These are phyloP conservation scores for Diaphora mendica DNA, from an alignment of 2,888 invertebrate genomes.

Conservation along the genomic window DNA sequence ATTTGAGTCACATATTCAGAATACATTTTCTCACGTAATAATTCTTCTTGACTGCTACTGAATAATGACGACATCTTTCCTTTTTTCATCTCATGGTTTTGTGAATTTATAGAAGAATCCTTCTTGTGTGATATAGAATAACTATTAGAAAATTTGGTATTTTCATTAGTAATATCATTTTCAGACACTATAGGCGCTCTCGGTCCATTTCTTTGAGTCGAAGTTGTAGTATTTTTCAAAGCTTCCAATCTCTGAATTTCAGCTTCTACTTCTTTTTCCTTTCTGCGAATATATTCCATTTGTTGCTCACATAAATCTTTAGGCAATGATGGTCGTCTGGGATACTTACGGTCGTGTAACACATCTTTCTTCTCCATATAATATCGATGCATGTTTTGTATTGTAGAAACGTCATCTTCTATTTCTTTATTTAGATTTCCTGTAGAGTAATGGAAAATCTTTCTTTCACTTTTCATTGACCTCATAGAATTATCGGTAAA, in stretches of 20 bases:
- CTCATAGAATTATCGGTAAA: slow-evolving; percentile 74
- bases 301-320: slow-evolving; percentile 88
- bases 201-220: slow-evolving; percentile 62
- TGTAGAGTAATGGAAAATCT: slow-evolving; percentile 79
- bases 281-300: slow-evolving; percentile 88
- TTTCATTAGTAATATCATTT: slow-evolving; percentile 61
- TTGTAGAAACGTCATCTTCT: slow-evolving; percentile 79
- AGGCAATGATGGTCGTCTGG: slow-evolving; percentile 87
- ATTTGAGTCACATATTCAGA: slow-evolving; percentile 93
- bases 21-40: slow-evolving; percentile 93
- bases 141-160: slow-evolving; percentile 65
- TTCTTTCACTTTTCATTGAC: slow-evolving; percentile 74
- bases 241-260: slow-evolving; percentile 88
- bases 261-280: slow-evolving; percentile 89
- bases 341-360: slow-evolving; percentile 54
- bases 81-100: slow-evolving; percentile 50
- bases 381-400: slow-evolving; percentile 81
- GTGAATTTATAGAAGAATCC: slow-evolving; percentile 70
- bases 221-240: slow-evolving; percentile 60
- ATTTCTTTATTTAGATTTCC: slow-evolving; percentile 81
- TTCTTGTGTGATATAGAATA: slow-evolving; percentile 78
- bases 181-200: slow-evolving; percentile 77
- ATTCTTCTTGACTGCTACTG: slow-evolving; percentile 90
- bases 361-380: slow-evolving; percentile 67
- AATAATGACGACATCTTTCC: slow-evolving; percentile 72